A percentile compares a stretch with the other conserved stretches of the same genome.
Conservation (phyloP, 2,888 invertebrate species). For the Alsophila aescularia region DNA sequence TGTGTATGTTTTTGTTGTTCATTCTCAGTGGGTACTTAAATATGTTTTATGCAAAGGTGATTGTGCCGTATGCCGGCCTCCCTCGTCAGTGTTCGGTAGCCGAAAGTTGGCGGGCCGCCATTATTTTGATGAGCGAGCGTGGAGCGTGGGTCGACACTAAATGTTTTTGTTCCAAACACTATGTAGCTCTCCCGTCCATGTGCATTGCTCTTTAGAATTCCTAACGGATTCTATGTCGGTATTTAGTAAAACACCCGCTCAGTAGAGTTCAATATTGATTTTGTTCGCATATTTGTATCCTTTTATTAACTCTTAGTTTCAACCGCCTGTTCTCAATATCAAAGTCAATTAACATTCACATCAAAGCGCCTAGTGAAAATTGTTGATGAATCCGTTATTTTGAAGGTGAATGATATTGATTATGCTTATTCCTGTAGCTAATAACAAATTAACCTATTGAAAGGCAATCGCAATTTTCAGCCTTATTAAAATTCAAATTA, state of each 20-base stretch:
- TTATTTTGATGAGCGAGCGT: slow-evolving; percentile 78
- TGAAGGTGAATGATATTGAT: slow-evolving; percentile 16
- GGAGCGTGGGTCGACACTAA: slow-evolving; percentile 65
- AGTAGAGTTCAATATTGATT: slow-evolving; percentile 8
- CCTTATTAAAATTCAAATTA: slow-evolving; percentile 22
- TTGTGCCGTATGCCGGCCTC: slow-evolving; percentile 66
- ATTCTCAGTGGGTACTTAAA: slow-evolving; percentile 53
- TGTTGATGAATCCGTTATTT: slow-evolving; percentile 11
- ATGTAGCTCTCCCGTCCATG: slow-evolving; percentile 48
- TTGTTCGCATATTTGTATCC: not conserved
- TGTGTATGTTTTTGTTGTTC: slow-evolving; percentile 39
- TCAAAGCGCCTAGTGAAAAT: slow-evolving; percentile 6
- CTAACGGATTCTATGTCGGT: slow-evolving; percentile 10
- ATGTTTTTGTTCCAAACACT: slow-evolving; percentile 65
- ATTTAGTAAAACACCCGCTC: not conserved
- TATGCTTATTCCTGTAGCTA: slow-evolving; percentile 19
- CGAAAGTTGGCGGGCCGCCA: slow-evolving; percentile 75
- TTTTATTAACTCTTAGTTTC: not conserved
- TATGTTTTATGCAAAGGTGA: slow-evolving; percentile 72
- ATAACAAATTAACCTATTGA: slow-evolving; percentile 12
- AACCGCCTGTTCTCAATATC: slow-evolving; percentile 1
- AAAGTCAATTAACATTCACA: slow-evolving; percentile 6
- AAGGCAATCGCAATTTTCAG: slow-evolving; percentile 17
- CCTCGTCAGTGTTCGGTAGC: slow-evolving; percentile 53
- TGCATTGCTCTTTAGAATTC: slow-evolving; percentile 50